phyloP scores from a whole-genome alignment of 2,888 invertebrate species.

The Melitaea athalia region DNA sequence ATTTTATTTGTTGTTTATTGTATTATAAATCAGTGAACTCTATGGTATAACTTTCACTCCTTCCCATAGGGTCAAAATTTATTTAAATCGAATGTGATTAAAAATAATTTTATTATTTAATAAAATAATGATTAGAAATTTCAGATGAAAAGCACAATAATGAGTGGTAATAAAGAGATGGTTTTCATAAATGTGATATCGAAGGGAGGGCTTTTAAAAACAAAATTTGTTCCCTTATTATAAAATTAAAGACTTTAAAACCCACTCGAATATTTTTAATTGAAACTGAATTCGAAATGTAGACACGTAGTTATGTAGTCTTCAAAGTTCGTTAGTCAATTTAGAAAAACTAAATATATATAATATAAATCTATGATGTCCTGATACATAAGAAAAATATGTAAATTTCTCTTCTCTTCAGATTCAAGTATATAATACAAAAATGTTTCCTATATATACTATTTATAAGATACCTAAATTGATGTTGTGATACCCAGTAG shows the following conservation, averaged over 20 bases:
- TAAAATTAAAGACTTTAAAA: background rate
- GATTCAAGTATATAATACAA: background rate
- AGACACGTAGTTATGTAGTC: background rate
- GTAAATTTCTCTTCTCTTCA: background rate
- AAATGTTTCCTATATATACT: constrained; percentile 14
- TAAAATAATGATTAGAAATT: background rate
- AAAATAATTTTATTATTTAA: background rate
- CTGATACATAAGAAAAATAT: background rate
- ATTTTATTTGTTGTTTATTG: background rate
- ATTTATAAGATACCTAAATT: constrained; percentile 23
- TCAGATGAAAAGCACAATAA: constrained; percentile 18
- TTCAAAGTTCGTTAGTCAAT: background rate
- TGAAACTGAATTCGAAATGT: background rate
- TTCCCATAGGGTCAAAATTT: background rate
- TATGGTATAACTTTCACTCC: background rate
- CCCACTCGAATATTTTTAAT: background rate
- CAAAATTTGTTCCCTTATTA: background rate
- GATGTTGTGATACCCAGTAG: constrained; percentile 38
- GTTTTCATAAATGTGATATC: background rate
- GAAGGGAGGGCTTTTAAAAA: background rate
- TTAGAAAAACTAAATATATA: background rate
- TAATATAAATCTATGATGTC: background rate
- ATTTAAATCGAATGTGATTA: background rate
- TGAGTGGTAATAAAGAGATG: constrained; percentile 2
- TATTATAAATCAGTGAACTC: background rate